Base-by-base conservation (phyloP, 2,113 vertebrate genomes). In the Notarius quadriscutis region DNA sequence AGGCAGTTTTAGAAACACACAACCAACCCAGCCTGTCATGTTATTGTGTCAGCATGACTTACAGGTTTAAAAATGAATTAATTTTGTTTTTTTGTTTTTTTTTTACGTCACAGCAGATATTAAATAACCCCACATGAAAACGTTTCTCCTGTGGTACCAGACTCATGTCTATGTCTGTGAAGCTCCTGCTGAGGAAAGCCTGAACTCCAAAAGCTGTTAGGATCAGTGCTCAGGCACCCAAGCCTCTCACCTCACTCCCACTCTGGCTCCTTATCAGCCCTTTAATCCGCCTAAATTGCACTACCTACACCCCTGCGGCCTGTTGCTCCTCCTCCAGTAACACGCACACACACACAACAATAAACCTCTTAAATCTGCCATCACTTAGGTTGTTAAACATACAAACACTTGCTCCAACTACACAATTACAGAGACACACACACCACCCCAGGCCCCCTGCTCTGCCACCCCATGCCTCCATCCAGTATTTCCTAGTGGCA, bases 151-250 rank as follows among this genome's bases (percentile, higher is more conserved):
- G 57, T 50, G 58, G 10, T 57, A 81, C 27, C 62, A 84, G 65
- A 58, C 72, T 63, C 81, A 51, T 81, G 82, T 89, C 67, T 85
- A 12, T 53, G 63, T 57, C 10, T 53, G 65, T 58, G 34, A 65
- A 53, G 41, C 69, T 85, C 86, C 65, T 82, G 69, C 88, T 85
- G 88, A 72, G 65, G 51, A 84, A 77, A 89, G 57, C 77, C 84
- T 25, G 57, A 89, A 86, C 83, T 85, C 50, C 79, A 82, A 69
- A 67, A 87, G 78, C 88, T 87, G 86, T 89, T 78, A 65, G 62
- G 86, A 89, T 87, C 69, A 87, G 83, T 82, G 53, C 78, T 69
- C 50, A 82, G 77, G 74, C 85, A 86, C 81, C 48, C 74, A 87
- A 63, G 48, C 41, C 75, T 89, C 51, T 67, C 63, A 67, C 86